phyloP scores from a whole-genome alignment of 2,113 vertebrate genomes.

The Larimichthys polyactis region DNA sequence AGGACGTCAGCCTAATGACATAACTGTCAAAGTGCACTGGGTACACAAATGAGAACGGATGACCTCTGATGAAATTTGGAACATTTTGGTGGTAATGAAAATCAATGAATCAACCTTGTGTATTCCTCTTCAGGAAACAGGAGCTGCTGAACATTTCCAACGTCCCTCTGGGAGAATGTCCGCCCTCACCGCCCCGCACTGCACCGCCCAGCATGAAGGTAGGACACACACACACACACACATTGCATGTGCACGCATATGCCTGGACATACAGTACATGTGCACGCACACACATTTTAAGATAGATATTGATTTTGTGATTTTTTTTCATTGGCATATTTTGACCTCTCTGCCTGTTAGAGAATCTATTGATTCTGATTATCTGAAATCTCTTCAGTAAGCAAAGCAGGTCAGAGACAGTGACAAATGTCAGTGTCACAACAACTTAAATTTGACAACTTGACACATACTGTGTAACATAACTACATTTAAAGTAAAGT shows the following conservation, averaged over 20 bases:
- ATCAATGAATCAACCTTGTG: constrained; percentile 7
- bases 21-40: constrained; percentile 2
- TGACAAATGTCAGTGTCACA: constrained; percentile 7
- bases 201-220: constrained; percentile 97
- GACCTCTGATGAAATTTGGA: constrained; percentile 35
- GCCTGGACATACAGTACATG: not conserved
- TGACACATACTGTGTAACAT: not conserved
- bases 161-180: constrained; percentile 88
- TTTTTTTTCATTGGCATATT: not conserved
- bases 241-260: not conserved
- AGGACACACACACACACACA: constrained; percentile 55
- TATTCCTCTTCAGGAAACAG: constrained; percentile 90
- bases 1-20: not conserved
- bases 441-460: not conserved
- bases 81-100: not conserved
- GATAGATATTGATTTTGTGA: constrained; percentile 19
- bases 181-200: constrained; percentile 92
- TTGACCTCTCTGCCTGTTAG: constrained; percentile 2
- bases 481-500: not conserved
- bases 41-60: not conserved
- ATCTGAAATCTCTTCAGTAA: constrained; percentile 14
- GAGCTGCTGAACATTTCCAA: constrained; percentile 92
- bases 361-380: constrained; percentile 18
- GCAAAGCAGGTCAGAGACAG: constrained; percentile 15
- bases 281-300: not conserved